A percentile compares a stretch with the other conserved stretches of the same genome.
Evolutionary conservation across 2,113 vertebrate genomes (phyloP).

Genomic region (Cinclus cinclus): DNA sequence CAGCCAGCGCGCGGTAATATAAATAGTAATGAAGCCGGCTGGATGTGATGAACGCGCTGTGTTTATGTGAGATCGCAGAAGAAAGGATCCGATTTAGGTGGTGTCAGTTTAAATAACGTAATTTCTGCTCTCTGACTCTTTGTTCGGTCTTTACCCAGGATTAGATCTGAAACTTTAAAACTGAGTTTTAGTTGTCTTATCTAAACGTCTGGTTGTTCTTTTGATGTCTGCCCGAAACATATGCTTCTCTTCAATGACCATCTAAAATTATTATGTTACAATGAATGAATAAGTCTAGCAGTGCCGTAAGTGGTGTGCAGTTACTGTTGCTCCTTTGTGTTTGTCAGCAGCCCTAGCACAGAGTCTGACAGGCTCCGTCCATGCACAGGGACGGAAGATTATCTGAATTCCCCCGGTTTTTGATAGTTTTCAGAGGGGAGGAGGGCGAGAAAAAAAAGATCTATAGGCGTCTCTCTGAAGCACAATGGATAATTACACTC

Average conservation of each 20-base stretch:
- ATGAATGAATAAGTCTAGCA: constrained; percentile 49
- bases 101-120: constrained; percentile 71
- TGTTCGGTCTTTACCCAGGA: constrained; percentile 58
- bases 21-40: constrained; percentile 84
- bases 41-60: constrained; percentile 63
- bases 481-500: constrained; percentile 38
- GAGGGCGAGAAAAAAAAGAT: background rate
- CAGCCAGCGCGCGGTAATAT: constrained; percentile 80
- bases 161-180: constrained; percentile 59
- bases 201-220: constrained; percentile 64
- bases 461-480: background rate
- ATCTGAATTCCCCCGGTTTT: constrained; percentile 34
- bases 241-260: constrained; percentile 38
- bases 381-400: background rate
- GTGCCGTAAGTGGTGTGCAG: constrained; percentile 54
- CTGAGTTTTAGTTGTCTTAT: constrained; percentile 49
- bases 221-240: constrained; percentile 56
- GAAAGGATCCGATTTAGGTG: constrained; percentile 68
- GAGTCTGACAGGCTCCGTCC: constrained; percentile 39
- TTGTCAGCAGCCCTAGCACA: constrained; percentile 48
- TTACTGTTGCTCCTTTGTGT: constrained; percentile 67
- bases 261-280: constrained; percentile 44
- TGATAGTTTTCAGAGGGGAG: background rate
- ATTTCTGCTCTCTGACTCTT: constrained; percentile 67
- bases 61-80: constrained; percentile 71